These are phyloP conservation scores for Amblyraja radiata DNA, from an alignment of 2,797 vertebrate genomes.

Conservation along the genomic window DNA sequence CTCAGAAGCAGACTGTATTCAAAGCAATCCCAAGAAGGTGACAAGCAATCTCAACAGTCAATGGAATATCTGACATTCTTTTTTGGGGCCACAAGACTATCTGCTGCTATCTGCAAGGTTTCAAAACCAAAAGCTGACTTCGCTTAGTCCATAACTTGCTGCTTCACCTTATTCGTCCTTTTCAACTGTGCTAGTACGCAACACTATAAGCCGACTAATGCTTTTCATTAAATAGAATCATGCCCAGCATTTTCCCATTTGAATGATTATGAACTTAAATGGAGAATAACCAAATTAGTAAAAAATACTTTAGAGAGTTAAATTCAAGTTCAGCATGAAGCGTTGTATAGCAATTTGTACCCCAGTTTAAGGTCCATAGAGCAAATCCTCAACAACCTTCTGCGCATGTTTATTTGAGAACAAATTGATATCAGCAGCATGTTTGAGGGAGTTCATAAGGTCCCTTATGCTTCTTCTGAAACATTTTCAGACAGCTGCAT, in stretches of 20 bases:
- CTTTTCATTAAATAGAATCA: neutral
- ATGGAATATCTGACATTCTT: neutral
- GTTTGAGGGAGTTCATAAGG: constrained; percentile 64
- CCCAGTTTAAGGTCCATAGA: constrained; percentile 71
- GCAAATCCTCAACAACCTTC: constrained; percentile 73
- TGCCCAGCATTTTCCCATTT: neutral
- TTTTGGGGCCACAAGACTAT: neutral
- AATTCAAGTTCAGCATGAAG: constrained; percentile 27
- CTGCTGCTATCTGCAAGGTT: neutral
- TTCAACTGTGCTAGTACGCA: neutral
- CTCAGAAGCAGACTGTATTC: too few relatives aligned
- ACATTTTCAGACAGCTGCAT: constrained; percentile 62
- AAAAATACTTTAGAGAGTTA: neutral
- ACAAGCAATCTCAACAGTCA: too few relatives aligned
- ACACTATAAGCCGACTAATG: neutral
- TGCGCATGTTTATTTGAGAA: constrained; percentile 66
- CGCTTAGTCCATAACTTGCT: neutral
- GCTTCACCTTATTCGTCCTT: neutral
- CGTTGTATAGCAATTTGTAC: constrained; percentile 65
- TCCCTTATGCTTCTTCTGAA: constrained; percentile 73
- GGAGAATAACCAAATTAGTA: neutral
- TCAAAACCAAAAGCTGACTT: neutral
- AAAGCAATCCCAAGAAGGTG: too few relatives aligned
- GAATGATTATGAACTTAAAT: neutral
- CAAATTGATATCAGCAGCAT: constrained; percentile 60